phyloP scores from a whole-genome alignment of 2,888 invertebrate genomes.

The Mellilla xanthometata region DNA sequence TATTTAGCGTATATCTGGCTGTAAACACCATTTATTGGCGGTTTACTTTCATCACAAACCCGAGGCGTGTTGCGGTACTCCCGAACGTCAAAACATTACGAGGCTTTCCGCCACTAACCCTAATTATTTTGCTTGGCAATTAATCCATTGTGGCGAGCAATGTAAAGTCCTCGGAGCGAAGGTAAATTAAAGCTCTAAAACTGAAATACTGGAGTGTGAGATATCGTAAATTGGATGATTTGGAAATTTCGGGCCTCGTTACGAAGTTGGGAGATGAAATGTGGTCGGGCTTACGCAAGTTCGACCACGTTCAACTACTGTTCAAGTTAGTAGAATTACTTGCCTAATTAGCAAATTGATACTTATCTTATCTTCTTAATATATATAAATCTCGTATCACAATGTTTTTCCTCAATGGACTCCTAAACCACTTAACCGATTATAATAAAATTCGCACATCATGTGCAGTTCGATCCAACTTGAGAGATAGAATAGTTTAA shows the following conservation, averaged over 20 bases:
- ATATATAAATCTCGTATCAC: too few species aligned
- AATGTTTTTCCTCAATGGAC: too few species aligned
- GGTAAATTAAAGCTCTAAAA: slow-evolving; percentile 33
- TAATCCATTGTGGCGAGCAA: slow-evolving; percentile 53
- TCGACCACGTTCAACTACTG: too few species aligned
- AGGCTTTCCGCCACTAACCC: slow-evolving; percentile 43
- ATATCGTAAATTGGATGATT: slow-evolving; percentile 13
- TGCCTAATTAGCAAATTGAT: too few species aligned
- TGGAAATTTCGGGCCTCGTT: slow-evolving; percentile 12
- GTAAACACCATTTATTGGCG: slow-evolving; percentile 15
- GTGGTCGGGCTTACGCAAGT: not conserved
- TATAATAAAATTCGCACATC: too few species aligned
- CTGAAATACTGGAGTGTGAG: slow-evolving; percentile 25
- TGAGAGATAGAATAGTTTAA: too few species aligned
- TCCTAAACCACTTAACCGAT: too few species aligned
- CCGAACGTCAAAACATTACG: slow-evolving; percentile 51
- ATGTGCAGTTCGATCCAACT: too few species aligned
- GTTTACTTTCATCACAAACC: slow-evolving; percentile 12
- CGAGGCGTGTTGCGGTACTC: slow-evolving; percentile 30
- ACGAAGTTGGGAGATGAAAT: slow-evolving; percentile 10
- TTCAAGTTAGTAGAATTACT: too few species aligned
- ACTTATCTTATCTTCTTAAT: too few species aligned
- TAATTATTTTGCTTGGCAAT: slow-evolving; percentile 50
- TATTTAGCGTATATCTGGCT: not conserved
- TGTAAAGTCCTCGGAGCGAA: slow-evolving; percentile 39